Percentiles rank a stretch among this genome's conserved stretches.
Conservation (phyloP, 2,888 invertebrate species). For the Cephus pulcher region DNA sequence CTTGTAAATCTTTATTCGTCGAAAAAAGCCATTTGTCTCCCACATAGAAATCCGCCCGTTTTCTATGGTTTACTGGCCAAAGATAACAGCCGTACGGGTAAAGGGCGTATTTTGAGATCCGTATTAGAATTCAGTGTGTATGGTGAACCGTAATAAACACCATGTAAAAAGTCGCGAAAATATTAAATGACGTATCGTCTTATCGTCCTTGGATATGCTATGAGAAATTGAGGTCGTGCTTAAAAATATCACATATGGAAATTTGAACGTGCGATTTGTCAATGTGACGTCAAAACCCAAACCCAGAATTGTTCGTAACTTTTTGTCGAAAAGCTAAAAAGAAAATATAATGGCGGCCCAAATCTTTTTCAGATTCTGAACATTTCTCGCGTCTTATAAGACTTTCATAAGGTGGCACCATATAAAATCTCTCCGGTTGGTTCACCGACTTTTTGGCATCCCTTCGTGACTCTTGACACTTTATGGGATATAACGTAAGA, state of each 20-base stretch:
- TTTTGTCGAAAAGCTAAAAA: background rate
- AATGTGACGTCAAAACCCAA: background rate
- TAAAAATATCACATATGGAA: background rate
- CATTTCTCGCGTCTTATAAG: no score
- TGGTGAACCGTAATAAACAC: background rate
- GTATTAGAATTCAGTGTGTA: background rate
- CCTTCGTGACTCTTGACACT: no score
- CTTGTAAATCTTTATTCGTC: constrained; percentile 3
- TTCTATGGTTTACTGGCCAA: background rate
- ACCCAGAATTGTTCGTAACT: background rate
- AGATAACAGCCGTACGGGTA: background rate
- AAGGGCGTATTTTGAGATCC: background rate
- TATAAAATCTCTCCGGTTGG: no score
- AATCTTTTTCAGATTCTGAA: background rate
- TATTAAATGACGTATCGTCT: background rate
- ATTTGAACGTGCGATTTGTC: background rate
- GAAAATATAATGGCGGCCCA: background rate
- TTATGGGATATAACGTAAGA: no score
- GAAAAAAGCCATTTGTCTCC: background rate
- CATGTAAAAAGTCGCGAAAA: background rate
- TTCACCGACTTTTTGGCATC: no score
- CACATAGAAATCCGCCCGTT: background rate
- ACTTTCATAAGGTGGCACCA: no score
- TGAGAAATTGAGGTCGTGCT: background rate
- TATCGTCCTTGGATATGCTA: background rate